These are phyloP conservation scores for Phrixothrix hirtus DNA, from an alignment of 2,888 invertebrate genomes.

Conservation along the genomic window DNA sequence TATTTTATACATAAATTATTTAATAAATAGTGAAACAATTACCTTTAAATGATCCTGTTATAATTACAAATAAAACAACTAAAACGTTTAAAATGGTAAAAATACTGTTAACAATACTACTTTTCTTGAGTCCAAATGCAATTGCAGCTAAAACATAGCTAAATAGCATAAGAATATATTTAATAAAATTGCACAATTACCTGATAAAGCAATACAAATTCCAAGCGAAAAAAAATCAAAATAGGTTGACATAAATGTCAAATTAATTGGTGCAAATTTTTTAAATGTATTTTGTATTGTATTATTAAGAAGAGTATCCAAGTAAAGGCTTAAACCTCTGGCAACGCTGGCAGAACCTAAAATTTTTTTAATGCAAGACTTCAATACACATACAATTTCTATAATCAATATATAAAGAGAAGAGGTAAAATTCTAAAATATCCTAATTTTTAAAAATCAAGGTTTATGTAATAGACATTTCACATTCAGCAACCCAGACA, in stretches of 20 bases:
- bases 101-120: slow-evolving; percentile 82
- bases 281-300: slow-evolving; percentile 67
- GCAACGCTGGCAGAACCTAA: slow-evolving; percentile 81
- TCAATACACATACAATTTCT: no score
- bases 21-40: slow-evolving; percentile 27
- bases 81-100: slow-evolving; percentile 81
- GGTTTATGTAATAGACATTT: no score
- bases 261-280: slow-evolving; percentile 67
- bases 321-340: slow-evolving; percentile 74
- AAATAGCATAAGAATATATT: not conserved
- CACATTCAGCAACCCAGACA: no score
- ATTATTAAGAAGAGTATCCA: slow-evolving; percentile 70
- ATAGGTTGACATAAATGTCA: slow-evolving; percentile 68
- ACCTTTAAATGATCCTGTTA: slow-evolving; percentile 77
- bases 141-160: slow-evolving; percentile 62
- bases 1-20: not conserved
- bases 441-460: no score
- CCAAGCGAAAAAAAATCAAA: slow-evolving; percentile 78
- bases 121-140: slow-evolving; percentile 87
- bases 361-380: no score
- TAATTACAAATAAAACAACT: slow-evolving; percentile 81
- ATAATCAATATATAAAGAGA: no score
- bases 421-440: no score
- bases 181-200: slow-evolving; percentile 56
- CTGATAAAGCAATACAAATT: slow-evolving; percentile 70